Evolutionary conservation across 2,797 vertebrate species (phyloP), one percentile per base, ranked within the genome.

Genomic region (Neomorphus geoffroyi): DNA sequence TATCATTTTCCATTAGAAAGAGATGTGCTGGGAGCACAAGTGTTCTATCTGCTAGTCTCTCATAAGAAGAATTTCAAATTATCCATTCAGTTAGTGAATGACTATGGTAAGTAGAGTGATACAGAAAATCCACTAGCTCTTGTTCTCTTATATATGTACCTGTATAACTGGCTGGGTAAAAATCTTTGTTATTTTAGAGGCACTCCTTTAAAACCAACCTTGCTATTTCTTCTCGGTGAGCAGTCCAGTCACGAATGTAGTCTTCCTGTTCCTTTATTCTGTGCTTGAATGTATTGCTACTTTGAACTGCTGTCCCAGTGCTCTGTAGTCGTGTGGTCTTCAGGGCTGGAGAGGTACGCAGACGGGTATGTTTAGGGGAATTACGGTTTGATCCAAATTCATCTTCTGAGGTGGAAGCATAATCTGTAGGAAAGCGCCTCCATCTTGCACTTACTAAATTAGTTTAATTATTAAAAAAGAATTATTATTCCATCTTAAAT

Each of bases 361-460:
- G 96, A 92, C 99, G 99, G 56, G 98, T 97, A 66, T 99, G 98
- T 97, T 99, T 99, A 72, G 99, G 98, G 88, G 99, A 98, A 97
- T 99, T 99, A 94, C 99, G 98, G 98, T 98, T 99, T 96, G 99
- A 99, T 97, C 99, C 98, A 41, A 99, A 99, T 97, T 99, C 99
- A 97, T 99, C 99, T 98, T 99, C 99, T 51, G 99, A 99, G 97
- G 99, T 99, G 98, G 99, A 99, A 98, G 99, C 99, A 95, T 99
- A 99, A 98, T 99, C 99, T 62, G 99, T 99, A 57, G 99, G 99
- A 97, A 99, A 98, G 96, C 99, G 99, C 97, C 99, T 98, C 99
- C 99, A 99, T 98, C 99, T 98, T 98, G 98, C 98, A 98, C 98
- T 99, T 92, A 97, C 99, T 99, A 98, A 98, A 98, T 98, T 97